These are phyloP conservation scores for Phylloscopus collybita DNA, from an alignment of 2,797 vertebrate genomes.

Conservation along the genomic window DNA sequence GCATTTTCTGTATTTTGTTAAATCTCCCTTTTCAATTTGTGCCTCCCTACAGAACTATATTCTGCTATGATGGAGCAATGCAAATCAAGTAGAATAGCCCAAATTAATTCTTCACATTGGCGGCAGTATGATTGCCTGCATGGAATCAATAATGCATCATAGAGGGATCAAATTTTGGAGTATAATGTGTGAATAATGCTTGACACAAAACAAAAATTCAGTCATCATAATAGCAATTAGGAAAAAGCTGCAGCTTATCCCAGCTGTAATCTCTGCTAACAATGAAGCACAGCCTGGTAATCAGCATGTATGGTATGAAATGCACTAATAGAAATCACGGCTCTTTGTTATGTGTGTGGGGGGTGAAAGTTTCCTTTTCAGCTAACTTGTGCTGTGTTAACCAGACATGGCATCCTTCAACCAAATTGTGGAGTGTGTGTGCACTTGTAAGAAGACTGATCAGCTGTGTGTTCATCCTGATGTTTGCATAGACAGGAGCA, in stretches of 20 bases:
- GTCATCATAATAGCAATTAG: slow-evolving; percentile 69
- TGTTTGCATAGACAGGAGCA: background rate
- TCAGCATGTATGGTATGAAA: slow-evolving; percentile 64
- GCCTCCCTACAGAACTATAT: slow-evolving; percentile 10
- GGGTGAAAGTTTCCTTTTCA: slow-evolving; percentile 66
- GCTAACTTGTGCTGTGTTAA: slow-evolving; percentile 61
- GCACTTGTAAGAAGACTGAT: slow-evolving; percentile 12
- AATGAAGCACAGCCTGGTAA: slow-evolving; percentile 62
- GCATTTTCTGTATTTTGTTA: slow-evolving; percentile 29
- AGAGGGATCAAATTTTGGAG: slow-evolving; percentile 67
- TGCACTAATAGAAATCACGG: slow-evolving; percentile 61
- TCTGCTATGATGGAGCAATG: slow-evolving; percentile 48
- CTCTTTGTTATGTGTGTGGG: slow-evolving; percentile 50
- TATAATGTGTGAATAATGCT: slow-evolving; percentile 62
- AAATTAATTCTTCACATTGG: slow-evolving; percentile 67
- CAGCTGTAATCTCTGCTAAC: slow-evolving; percentile 64
- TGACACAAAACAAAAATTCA: slow-evolving; percentile 71
- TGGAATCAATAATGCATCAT: slow-evolving; percentile 62
- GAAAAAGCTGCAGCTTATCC: slow-evolving; percentile 66
- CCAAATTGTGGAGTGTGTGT: slow-evolving; percentile 6
- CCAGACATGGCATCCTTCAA: slow-evolving; percentile 21
- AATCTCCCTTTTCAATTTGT: slow-evolving; percentile 54
- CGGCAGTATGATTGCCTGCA: slow-evolving; percentile 44
- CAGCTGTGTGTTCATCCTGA: background rate
- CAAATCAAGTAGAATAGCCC: slow-evolving; percentile 62